A percentile compares a stretch with the other conserved stretches of the same genome.
Conservation (phyloP, 2,113 vertebrate species). For the Cavia porcellus region DNA sequence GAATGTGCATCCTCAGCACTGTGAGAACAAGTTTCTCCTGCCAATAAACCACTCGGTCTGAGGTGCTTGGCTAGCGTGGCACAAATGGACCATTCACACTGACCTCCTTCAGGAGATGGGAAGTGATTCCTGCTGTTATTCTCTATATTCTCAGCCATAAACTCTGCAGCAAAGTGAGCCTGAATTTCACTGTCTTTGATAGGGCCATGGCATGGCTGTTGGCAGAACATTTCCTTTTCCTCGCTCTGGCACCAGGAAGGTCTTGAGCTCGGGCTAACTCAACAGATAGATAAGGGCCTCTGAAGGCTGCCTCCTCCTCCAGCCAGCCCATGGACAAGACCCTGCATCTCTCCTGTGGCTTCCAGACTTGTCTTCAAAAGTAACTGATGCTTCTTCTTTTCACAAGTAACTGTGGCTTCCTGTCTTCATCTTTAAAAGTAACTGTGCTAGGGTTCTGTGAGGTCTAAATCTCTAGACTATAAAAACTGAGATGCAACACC, state of each 20-base stretch:
- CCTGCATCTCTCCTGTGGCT: background rate
- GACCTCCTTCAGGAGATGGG: background rate
- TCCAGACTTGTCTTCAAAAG: background rate
- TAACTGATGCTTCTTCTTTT: background rate
- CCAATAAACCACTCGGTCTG: background rate
- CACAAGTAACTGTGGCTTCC: constrained; percentile 16
- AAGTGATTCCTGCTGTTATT: background rate
- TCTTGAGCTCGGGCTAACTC: background rate
- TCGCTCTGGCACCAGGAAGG: constrained; percentile 34
- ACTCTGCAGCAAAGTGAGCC: background rate
- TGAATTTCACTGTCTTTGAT: background rate
- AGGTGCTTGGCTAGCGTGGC: background rate
- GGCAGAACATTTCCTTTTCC: background rate
- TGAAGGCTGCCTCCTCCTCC: background rate
- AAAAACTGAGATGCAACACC: constrained; percentile 47
- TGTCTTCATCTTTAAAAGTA: constrained; percentile 19
- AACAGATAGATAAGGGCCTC: background rate
- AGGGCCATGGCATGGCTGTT: background rate
- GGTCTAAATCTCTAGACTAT: constrained; percentile 33
- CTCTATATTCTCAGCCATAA: constrained; percentile 5
- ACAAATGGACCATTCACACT: background rate
- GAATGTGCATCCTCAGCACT: background rate
- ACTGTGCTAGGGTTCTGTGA: constrained; percentile 32
- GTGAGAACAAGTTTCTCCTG: background rate
- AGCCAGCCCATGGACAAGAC: background rate